Conservation (phyloP, 2,797 vertebrate genomes). For the Lophius americanus region DNA sequence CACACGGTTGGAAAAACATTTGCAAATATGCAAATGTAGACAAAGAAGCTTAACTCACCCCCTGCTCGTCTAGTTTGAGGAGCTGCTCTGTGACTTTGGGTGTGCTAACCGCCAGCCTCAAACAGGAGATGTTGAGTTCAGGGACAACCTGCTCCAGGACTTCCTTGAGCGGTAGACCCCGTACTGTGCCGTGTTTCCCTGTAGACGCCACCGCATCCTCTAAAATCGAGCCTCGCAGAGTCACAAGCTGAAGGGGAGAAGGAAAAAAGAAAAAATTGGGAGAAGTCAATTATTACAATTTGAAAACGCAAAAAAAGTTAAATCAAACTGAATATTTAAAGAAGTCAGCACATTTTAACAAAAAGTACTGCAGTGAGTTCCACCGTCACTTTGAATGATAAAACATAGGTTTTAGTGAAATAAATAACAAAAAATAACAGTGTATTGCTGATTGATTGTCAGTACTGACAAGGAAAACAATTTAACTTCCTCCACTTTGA, state of each 20-base stretch:
- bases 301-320: not conserved
- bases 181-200: conserved; percentile 84
- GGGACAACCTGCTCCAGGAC: conserved; percentile 90
- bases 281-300: not conserved
- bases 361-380: too few relatives aligned
- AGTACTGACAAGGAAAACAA: too few relatives aligned
- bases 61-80: conserved; percentile 94
- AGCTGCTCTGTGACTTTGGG: conserved; percentile 94
- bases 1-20: not conserved
- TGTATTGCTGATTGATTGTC: too few relatives aligned
- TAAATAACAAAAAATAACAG: too few relatives aligned
- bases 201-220: conserved; percentile 89
- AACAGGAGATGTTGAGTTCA: conserved; percentile 87
- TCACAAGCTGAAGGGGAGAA: conserved; percentile 82
- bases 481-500: too few relatives aligned
- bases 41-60: conserved; percentile 79
- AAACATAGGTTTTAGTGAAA: too few relatives aligned
- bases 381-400: too few relatives aligned
- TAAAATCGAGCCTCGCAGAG: conserved; percentile 89
- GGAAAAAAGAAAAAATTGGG: not conserved
- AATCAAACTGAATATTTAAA: too few relatives aligned
- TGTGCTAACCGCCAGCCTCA: conserved; percentile 86
- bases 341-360: too few relatives aligned
- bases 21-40: conserved; percentile 5
- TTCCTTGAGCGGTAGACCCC: conserved; percentile 89